These are phyloP conservation scores for Bombus huntii DNA, from an alignment of 1,140 invertebrate genomes.

Conservation along the genomic window DNA sequence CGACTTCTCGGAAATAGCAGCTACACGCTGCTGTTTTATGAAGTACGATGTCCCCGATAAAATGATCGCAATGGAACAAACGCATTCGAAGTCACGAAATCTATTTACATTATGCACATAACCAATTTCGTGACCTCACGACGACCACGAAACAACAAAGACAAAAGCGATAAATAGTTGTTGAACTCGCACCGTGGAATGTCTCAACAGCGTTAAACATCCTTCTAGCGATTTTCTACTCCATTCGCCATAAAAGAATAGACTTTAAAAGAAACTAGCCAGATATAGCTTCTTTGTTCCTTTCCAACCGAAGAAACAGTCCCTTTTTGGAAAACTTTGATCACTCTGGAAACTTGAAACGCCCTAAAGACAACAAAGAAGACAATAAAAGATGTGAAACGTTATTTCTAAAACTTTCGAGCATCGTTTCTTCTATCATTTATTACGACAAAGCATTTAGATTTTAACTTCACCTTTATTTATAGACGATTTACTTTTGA, in stretches of 20 bases:
- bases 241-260: neutral
- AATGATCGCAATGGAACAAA: constrained; percentile 58
- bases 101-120: constrained; percentile 17
- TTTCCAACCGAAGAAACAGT: too few species aligned
- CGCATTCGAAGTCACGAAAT: constrained; percentile 58
- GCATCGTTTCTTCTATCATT: neutral
- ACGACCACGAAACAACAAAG: neutral
- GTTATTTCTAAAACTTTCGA: neutral
- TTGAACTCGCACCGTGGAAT: neutral
- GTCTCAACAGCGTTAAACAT: neutral
- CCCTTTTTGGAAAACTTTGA: neutral
- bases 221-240: neutral
- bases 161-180: neutral
- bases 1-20: constrained; percentile 1
- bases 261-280: neutral
- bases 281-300: neutral
- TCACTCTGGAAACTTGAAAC: neutral
- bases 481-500: too few species aligned
- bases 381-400: neutral
- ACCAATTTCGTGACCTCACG: constrained; percentile 1
- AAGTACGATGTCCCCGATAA: constrained; percentile 52
- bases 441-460: neutral
- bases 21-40: constrained; percentile 36
- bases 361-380: neutral
- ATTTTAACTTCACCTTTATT: neutral